phyloP scores from a whole-genome alignment of 2,888 invertebrate genomes.

The Oegoconia quadripuncta region DNA sequence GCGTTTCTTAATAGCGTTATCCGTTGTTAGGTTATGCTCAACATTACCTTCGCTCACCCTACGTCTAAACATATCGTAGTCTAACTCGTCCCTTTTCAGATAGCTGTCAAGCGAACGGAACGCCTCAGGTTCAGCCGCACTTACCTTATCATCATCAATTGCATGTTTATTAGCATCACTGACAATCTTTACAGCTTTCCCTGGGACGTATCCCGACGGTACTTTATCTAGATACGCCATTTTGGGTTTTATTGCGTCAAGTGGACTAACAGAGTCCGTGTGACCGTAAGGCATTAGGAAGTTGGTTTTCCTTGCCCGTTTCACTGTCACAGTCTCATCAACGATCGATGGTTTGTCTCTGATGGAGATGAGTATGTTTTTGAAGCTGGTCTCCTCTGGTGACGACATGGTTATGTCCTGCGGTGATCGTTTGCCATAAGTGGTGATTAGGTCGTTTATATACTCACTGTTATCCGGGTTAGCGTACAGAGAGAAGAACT shows the following conservation, averaged over 20 bases:
- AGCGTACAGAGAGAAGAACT: conserved; percentile 35
- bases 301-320: conserved; percentile 53
- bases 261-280: conserved; percentile 57
- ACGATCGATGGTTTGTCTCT: conserved; percentile 57
- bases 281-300: conserved; percentile 53
- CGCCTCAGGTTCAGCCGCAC: conserved; percentile 43
- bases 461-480: conserved; percentile 70
- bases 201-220: conserved; percentile 76
- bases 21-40: conserved; percentile 29
- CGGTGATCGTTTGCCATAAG: conserved; percentile 57
- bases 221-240: conserved; percentile 66
- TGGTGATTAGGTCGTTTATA: conserved; percentile 51
- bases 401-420: conserved; percentile 75
- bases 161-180: conserved; percentile 70
- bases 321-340: conserved; percentile 60
- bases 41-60: conserved; percentile 66
- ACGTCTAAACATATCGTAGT: conserved; percentile 51
- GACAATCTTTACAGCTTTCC: conserved; percentile 87
- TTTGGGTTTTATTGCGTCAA: conserved; percentile 54
- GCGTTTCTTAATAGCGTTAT: conserved; percentile 48
- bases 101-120: conserved; percentile 77
- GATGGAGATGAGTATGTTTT: conserved; percentile 66
- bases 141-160: conserved; percentile 60
- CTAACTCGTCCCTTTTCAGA: conserved; percentile 62
- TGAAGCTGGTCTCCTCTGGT: conserved; percentile 63